These are phyloP conservation scores for Caenorhabditis briggsae DNA, from an alignment of 1,140 invertebrate species.

Conservation along the genomic window DNA sequence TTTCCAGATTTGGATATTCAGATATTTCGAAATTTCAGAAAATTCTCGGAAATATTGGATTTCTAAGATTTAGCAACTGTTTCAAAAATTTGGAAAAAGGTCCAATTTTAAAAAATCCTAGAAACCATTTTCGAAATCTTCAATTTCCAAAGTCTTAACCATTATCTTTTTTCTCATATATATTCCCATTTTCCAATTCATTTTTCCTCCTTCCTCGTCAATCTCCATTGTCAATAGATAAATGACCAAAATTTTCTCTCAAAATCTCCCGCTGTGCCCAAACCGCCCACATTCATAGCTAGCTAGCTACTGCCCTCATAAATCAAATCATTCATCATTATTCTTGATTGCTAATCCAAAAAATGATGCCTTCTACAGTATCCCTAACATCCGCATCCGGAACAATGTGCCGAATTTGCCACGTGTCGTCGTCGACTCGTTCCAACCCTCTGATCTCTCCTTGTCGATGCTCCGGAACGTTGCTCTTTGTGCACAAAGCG, in stretches of 20 bases:
- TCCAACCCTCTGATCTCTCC: conserved; percentile 80
- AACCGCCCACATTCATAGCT: too few relatives aligned
- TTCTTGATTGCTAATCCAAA: not conserved
- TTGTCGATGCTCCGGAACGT: conserved; percentile 81
- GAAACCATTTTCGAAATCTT: not conserved
- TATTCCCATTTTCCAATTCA: too few relatives aligned
- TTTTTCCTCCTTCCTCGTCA: too few relatives aligned
- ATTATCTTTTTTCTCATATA: not conserved
- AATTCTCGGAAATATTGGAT: too few relatives aligned
- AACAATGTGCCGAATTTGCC: conserved; percentile 65
- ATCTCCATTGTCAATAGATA: too few relatives aligned
- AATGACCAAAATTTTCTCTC: too few relatives aligned
- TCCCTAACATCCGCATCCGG: conserved; percentile 20
- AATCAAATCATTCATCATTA: not conserved
- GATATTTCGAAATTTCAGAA: too few relatives aligned
- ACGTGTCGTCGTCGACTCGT: conserved; percentile 77
- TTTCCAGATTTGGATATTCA: too few relatives aligned
- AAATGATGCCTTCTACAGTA: not conserved
- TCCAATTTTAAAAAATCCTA: too few relatives aligned
- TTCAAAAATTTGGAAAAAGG: too few relatives aligned
- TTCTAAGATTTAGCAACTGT: too few relatives aligned
- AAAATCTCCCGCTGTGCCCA: too few relatives aligned
- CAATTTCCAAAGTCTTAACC: not conserved
- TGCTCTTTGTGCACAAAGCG: conserved; percentile 80
- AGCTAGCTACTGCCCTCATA: not conserved